These are phyloP conservation scores for Azemiops feae DNA, from an alignment of 2,113 vertebrate genomes.

Conservation along the genomic window DNA sequence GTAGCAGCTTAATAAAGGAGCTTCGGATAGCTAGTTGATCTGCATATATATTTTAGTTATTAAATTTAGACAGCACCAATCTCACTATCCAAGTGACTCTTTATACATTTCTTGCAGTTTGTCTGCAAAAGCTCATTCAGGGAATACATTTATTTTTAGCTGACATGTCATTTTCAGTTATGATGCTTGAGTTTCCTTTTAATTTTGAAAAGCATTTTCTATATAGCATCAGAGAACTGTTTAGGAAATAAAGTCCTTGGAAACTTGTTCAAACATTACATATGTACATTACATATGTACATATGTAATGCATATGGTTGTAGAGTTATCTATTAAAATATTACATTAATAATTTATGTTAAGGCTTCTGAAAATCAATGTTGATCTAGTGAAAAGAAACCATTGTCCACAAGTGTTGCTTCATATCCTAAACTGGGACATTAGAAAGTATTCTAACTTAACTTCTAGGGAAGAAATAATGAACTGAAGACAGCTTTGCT, in stretches of 20 bases:
- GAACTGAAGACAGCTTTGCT: too few species aligned
- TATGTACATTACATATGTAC: too few species aligned
- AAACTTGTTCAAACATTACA: background rate
- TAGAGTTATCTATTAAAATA: background rate
- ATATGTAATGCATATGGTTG: background rate
- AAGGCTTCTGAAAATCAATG: background rate
- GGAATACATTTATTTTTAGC: background rate
- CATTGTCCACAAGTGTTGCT: background rate
- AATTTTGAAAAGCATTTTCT: conserved; percentile 20
- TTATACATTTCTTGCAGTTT: background rate
- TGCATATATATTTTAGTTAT: background rate
- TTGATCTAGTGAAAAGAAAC: too few species aligned
- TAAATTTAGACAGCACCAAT: background rate
- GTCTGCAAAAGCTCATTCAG: conserved; percentile 5
- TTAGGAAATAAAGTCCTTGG: background rate
- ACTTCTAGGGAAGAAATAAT: too few species aligned
- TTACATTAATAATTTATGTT: background rate
- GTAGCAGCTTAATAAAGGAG: conserved; percentile 27
- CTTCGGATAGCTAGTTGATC: conserved; percentile 9
- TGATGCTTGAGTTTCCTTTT: conserved; percentile 20
- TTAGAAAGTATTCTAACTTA: too few species aligned
- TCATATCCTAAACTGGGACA: too few species aligned
- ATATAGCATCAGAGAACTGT: background rate
- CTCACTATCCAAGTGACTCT: too few species aligned
- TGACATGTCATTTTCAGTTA: conserved; percentile 19